phyloP scores from a whole-genome alignment of 2,797 vertebrate genomes.

The Knipowitschia caucasica region DNA sequence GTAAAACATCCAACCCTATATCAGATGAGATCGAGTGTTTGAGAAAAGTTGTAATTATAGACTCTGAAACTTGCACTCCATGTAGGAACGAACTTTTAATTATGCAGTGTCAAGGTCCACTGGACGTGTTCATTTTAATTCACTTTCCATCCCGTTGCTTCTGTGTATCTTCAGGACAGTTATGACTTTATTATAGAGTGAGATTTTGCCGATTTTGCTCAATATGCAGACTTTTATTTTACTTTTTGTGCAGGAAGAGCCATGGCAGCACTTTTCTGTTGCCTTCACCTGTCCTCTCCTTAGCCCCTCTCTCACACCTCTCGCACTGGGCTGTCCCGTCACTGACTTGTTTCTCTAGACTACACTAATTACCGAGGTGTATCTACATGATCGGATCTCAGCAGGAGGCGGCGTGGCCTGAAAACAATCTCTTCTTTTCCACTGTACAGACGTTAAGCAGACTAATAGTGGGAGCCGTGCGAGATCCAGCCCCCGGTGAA shows the following conservation, averaged over 20 bases:
- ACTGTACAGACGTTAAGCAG: conserved; percentile 26
- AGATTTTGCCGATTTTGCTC: background rate
- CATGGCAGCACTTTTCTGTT: background rate
- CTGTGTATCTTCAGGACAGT: background rate
- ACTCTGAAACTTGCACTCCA: background rate
- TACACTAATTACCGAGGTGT: conserved; percentile 37
- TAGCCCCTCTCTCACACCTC: conserved; percentile 5
- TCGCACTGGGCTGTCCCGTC: background rate
- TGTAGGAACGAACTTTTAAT: conserved; percentile 15
- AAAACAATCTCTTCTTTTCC: conserved; percentile 23
- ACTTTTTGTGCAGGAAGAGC: background rate
- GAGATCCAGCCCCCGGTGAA: conserved; percentile 46
- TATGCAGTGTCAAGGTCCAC: conserved; percentile 11
- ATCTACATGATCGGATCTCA: conserved; percentile 26
- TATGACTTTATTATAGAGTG: background rate
- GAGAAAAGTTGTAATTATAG: background rate
- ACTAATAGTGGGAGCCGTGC: conserved; percentile 33
- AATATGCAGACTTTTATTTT: background rate
- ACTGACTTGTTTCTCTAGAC: conserved; percentile 12
- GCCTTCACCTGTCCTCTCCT: conserved; percentile 9
- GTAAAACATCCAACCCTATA: conserved; percentile 19
- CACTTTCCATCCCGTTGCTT: conserved; percentile 1
- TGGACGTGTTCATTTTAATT: conserved; percentile 7
- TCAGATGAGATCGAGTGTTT: background rate
- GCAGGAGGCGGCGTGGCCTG: conserved; percentile 24